Evolutionary conservation across 2,113 vertebrate genomes (phyloP), one percentile per base, ranked within the genome.

Genomic region (Chionis minor): DNA sequence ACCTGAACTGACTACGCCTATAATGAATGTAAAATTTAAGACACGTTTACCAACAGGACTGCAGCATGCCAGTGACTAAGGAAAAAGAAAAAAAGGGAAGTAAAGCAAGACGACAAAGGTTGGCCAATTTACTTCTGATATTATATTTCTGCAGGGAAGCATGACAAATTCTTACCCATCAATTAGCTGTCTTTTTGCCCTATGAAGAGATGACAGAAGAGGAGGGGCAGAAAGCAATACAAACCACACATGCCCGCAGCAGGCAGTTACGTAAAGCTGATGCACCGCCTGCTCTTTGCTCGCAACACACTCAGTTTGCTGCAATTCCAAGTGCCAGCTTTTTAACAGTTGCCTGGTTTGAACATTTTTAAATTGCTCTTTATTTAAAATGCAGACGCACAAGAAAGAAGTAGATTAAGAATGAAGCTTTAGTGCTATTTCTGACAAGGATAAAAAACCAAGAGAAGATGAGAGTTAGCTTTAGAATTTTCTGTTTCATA

Each of bases 91-190:
- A 69, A 86, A 66, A 47, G 18, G 71, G 74, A 94, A 95, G 71
- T 23, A 78, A 88, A 85, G 44, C 51, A 67, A 67, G 69, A 81
- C 59, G 86, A 71, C 71, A 84, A 91, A 92, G 81, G 65, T 47
- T 88, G 47, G 62, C 42, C 86, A 72, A 80, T 91, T 91, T 80
- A 79, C 79, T 86, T 84, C 82, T 95, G 92, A 92, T 62, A 91
- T 77, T 91, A 96, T 44, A 85, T 35, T 91, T 54, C 84, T 85
- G 55, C 78, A 88, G 66, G 71, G 67, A 92, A 73, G 70, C 74
- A 88, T 90, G 84, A 95, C 84, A 82, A 94, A 94, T 85, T 88
- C 74, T 85, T 86, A 85, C n/a, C 95, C 91, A 91, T 94, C 92
- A 75, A 94, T 89, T 92, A 95, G 54, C 17, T 82, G 83, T 54